phyloP scores from a whole-genome alignment of 2,797 vertebrate genomes.

The Lagorchestes hirsutus region DNA sequence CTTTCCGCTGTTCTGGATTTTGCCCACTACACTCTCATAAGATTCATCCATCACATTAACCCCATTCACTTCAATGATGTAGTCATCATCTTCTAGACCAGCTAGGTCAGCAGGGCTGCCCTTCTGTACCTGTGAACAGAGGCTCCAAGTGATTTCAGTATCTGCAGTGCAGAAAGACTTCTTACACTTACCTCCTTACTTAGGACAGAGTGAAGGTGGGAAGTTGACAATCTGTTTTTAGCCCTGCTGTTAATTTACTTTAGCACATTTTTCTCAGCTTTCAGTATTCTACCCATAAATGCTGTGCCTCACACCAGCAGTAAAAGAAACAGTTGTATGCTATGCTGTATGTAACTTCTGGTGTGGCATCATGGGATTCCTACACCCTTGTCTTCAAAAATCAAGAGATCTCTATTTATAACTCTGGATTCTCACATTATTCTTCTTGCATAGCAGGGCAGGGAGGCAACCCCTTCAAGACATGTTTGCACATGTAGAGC shows the following conservation, averaged over 20 bases:
- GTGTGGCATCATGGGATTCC: neutral
- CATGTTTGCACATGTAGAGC: neutral
- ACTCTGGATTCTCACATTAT: neutral
- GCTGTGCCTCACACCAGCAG: neutral
- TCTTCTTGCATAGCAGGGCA: neutral
- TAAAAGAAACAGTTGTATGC: neutral
- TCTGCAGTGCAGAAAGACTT: neutral
- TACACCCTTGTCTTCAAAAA: neutral
- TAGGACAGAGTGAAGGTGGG: neutral
- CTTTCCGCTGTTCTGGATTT: slow-evolving; percentile 87
- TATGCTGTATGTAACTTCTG: neutral
- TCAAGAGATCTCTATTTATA: neutral
- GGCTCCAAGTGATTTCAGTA: neutral
- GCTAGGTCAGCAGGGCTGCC: slow-evolving; percentile 88
- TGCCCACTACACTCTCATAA: slow-evolving; percentile 90
- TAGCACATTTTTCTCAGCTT: neutral
- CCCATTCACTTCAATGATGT: slow-evolving; percentile 93
- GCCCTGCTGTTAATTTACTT: slow-evolving; percentile 1
- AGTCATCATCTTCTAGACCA: slow-evolving; percentile 90
- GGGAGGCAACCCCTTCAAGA: neutral
- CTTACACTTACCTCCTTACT: neutral
- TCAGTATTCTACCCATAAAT: neutral
- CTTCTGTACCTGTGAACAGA: slow-evolving; percentile 88
- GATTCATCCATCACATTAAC: slow-evolving; percentile 87
- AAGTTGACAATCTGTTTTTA: neutral